Evolutionary conservation across 2,888 invertebrate species (phyloP), one percentile per base, ranked within the genome.

Genomic region (Drosophila paranaensis): DNA sequence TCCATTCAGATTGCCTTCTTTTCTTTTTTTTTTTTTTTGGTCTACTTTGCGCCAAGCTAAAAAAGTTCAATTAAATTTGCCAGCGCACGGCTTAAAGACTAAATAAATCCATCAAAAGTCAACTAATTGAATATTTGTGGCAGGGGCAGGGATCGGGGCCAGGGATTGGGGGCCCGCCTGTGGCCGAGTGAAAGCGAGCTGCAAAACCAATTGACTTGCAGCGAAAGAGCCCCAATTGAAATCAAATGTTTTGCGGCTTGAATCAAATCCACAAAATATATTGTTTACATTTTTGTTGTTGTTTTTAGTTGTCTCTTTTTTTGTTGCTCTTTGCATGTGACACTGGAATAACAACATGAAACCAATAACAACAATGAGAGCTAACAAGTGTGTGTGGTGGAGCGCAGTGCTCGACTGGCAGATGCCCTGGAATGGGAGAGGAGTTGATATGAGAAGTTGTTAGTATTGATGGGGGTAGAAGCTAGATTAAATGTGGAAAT

Each of bases 221-320:
- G 27, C 51, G 45, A 68, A 65, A 68, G 64, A 37, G 50, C 48
- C 50, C 45, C 58, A 76, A 81, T 77, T 83, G 62, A 77, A 87
- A 87, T 89, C 80, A 84, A 89, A 85, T 88, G 81, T 86, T 79
- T 82, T 88, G 88, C 67, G 83, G 87, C 71, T 68, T 58, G 13
- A 50, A 57, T 69, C 68, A 85, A 84, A 81, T 86, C 67, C 84
- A 65, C 84, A 89, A 87, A 74, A 76, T 72, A 45, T 56, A 30
- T 71, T 54, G 69, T 73, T 67, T 40, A 53, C 54, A 14, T 53
- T 39, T 39, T 51, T 51, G 33, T 33, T 33, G 33, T 3, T 43
- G 43, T 9, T 46, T 25, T 14, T 27, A 14, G 14, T 27, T 60
- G 50, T 37, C 33, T 16, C 10, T 45, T 10, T 16, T 55, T 30